Evolutionary conservation across 2,113 vertebrate species (phyloP).

Genomic region (Gnathonemus longibarbis): DNA sequence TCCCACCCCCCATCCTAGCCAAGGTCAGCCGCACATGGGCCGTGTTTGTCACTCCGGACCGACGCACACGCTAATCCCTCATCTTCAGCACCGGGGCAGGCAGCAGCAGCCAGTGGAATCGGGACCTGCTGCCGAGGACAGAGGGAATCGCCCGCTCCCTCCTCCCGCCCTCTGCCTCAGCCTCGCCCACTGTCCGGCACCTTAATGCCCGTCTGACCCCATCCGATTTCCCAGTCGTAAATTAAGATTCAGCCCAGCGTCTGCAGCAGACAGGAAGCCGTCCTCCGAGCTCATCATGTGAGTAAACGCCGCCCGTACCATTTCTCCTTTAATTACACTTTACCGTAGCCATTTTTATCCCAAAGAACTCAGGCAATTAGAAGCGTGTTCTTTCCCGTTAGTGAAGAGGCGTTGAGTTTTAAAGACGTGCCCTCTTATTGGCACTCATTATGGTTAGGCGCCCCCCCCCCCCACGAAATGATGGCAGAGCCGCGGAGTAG

Average conservation of each 20-base stretch:
- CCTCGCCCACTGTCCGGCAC: neutral
- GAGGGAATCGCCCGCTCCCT: neutral
- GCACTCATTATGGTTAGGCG: neutral
- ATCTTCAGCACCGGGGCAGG: neutral
- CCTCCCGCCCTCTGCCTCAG: neutral
- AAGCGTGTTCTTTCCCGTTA: neutral
- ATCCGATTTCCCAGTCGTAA: neutral
- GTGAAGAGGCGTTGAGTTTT: neutral
- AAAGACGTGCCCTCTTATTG: neutral
- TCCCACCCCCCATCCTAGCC: neutral
- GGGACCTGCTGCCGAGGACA: neutral
- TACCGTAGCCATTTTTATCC: neutral
- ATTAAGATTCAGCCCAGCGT: neutral
- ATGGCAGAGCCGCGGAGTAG: neutral
- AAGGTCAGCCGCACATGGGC: neutral
- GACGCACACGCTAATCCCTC: neutral
- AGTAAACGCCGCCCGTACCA: neutral
- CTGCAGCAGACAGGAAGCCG: neutral
- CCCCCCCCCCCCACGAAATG: neutral
- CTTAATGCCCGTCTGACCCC: neutral
- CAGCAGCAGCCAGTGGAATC: neutral
- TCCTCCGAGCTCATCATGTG: neutral
- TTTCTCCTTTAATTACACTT: neutral
- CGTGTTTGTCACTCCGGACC: neutral
- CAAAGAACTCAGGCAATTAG: neutral